Conservation (phyloP, 2,888 invertebrate genomes). For the Drosophila mayaguana region DNA sequence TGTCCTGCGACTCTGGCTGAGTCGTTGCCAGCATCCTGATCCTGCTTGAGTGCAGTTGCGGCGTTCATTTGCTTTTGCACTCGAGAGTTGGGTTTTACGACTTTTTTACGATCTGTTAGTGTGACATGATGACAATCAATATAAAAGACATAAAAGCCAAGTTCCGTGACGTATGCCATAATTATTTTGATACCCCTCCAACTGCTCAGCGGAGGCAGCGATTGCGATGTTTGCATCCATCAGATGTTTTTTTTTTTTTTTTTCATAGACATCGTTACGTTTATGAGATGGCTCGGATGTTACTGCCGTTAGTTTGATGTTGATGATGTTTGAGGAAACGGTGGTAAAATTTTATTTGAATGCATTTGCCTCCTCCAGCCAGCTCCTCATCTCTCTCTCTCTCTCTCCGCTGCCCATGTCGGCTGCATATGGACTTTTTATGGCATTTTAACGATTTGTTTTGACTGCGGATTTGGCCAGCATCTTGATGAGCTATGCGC, state of each 20-base stretch:
- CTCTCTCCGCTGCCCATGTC: conserved; percentile 24
- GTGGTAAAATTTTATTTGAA: conserved; percentile 77
- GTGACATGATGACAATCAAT: conserved; percentile 83
- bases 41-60: conserved; percentile 37
- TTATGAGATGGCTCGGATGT: conserved; percentile 81
- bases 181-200: conserved; percentile 74
- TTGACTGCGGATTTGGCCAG: conserved; percentile 73
- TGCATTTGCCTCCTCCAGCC: conserved; percentile 57
- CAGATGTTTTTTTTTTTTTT: conserved; percentile 64
- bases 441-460: conserved; percentile 84
- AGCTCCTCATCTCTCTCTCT: no score
- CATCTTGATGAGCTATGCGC: conserved; percentile 46
- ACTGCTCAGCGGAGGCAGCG: conserved; percentile 24
- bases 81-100: conserved; percentile 75
- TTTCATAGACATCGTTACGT: conserved; percentile 78
- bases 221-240: conserved; percentile 53
- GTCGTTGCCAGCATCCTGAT: conserved; percentile 18
- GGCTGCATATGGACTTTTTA: conserved; percentile 77
- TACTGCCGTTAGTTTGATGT: conserved; percentile 70
- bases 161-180: conserved; percentile 80
- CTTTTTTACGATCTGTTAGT: conserved; percentile 84
- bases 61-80: conserved; percentile 48
- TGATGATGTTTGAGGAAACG: conserved; percentile 70
- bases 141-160: conserved; percentile 80
- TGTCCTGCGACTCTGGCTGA: conserved; percentile 33